A percentile compares a stretch with the other conserved stretches of the same genome.
These are phyloP conservation scores for Callionymus lyra DNA, from an alignment of 2,113 vertebrate species.

Conservation along the genomic window DNA sequence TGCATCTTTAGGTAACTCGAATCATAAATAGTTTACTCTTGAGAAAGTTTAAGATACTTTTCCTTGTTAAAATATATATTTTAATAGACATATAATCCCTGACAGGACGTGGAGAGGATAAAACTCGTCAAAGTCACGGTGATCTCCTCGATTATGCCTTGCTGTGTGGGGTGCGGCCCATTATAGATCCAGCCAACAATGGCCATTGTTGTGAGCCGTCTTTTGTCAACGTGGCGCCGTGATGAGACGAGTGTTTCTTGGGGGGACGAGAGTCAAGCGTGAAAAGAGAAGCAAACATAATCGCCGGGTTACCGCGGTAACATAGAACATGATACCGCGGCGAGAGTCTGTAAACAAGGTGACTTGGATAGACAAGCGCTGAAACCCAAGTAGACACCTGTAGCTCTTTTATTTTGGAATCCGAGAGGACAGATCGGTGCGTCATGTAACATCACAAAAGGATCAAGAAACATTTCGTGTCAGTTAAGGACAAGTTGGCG, in stretches of 20 bases:
- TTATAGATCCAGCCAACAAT: conserved; percentile 30
- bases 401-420: conserved; percentile 8
- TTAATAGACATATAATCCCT: too few species aligned
- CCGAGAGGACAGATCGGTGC: conserved; percentile 5
- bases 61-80: too few species aligned
- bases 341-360: conserved; percentile 27
- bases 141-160: conserved; percentile 16
- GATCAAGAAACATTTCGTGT: conserved; percentile 4
- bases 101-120: neutral
- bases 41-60: too few species aligned
- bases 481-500: conserved; percentile 11
- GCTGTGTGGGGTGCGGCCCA: conserved; percentile 17
- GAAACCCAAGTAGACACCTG: conserved; percentile 35
- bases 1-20: too few species aligned
- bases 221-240: conserved; percentile 26
- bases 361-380: conserved; percentile 29
- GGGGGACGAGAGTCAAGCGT: conserved; percentile 38
- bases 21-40: too few species aligned
- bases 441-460: conserved; percentile 1
- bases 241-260: conserved; percentile 42
- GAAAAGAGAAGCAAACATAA: conserved; percentile 58
- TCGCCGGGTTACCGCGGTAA: conserved; percentile 57
- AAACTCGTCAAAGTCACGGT: too few species aligned
- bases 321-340: conserved; percentile 48
- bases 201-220: conserved; percentile 14